Evolutionary conservation across 1,140 invertebrate genomes (phyloP).

Genomic region (Patella vulgata): DNA sequence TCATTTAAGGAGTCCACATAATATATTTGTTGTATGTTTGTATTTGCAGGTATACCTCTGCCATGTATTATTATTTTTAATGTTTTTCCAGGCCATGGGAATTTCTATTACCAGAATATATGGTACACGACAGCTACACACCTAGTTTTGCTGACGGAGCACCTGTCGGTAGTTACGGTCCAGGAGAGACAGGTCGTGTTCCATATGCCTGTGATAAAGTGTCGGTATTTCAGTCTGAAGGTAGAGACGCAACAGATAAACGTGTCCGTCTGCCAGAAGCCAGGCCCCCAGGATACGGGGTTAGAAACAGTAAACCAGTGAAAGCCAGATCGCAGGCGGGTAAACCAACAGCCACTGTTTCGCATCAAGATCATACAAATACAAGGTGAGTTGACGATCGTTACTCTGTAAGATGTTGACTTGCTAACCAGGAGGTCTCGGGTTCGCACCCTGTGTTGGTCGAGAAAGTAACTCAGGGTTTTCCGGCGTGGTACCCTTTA

Average conservation of each 20-base stretch:
- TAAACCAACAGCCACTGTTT: background rate
- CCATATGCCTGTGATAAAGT: slow-evolving; percentile 46
- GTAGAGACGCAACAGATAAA: slow-evolving; percentile 47
- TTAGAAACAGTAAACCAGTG: slow-evolving; percentile 40
- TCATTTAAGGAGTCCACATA: no score
- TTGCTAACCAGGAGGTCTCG: slow-evolving; percentile 4
- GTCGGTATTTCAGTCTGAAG: slow-evolving; percentile 48
- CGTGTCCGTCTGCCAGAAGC: slow-evolving; percentile 53
- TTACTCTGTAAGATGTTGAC: slow-evolving; percentile 4
- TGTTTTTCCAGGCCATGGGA: slow-evolving; percentile 46
- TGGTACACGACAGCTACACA: slow-evolving; percentile 56
- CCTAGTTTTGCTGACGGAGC: slow-evolving; percentile 14
- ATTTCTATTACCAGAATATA: slow-evolving; percentile 60
- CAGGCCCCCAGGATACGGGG: slow-evolving; percentile 48
- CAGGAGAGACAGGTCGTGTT: slow-evolving; percentile 24
- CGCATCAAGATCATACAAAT: background rate
- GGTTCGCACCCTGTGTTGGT: slow-evolving; percentile 1
- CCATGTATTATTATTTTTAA: background rate
- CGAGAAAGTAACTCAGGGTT: background rate
- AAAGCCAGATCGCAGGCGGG: slow-evolving; percentile 7
- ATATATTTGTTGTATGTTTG: no score
- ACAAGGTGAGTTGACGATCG: slow-evolving; percentile 1
- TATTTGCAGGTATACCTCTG: background rate
- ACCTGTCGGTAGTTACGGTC: background rate
- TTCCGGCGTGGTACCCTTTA: background rate